Evolutionary conservation across 2,113 vertebrate genomes (phyloP), one percentile per base, ranked within the genome.

Genomic region (Poicephalus gulielmi): DNA sequence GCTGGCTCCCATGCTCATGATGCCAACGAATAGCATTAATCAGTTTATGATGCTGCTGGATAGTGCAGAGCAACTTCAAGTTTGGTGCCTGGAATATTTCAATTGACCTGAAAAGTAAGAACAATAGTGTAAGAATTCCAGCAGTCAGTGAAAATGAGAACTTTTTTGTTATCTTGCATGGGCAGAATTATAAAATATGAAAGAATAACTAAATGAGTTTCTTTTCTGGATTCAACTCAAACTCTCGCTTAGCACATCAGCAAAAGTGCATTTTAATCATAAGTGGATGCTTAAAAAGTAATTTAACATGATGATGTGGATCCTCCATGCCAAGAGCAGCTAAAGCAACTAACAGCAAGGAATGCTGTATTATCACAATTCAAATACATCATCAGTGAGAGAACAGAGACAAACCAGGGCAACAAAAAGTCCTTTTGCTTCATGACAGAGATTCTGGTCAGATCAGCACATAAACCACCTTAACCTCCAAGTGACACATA

Each of bases 31-130:
- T 96, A 4, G 98, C 92, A 10, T 99, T 99, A 87, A 99, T 99
- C 86, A 99, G 98, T 95, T 99, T 99, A 97, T 99, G 99, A 82
- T 99, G 99, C 88, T 99, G 99, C 97, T 99, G 99, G 81, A 99
- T 97, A 74, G 98, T 98, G 96, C 99, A 99, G 78, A 99, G 96
- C 77, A 99, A 92, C 95, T 97, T 98, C 97, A 99, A 87, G 50
- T 64, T 82, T 11, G 99, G 99, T 23, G 98, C 98, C 75, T 97
- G 97, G 82, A 99, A 99, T 89, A 99, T 96, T 35, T 99, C 99
- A 41, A 99, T 98, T 5, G 98, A 99, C 69, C 99, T 99, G 97
- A 50, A 97, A 95, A 7, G 17, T 8, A 94, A 95, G 66, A 96
- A 49, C 17, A 79, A 67, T 25, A 89, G 39, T 33, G 25, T 93